phyloP scores from a whole-genome alignment of 92 coral and sea anemone genomes.

The Bergia sp. region DNA sequence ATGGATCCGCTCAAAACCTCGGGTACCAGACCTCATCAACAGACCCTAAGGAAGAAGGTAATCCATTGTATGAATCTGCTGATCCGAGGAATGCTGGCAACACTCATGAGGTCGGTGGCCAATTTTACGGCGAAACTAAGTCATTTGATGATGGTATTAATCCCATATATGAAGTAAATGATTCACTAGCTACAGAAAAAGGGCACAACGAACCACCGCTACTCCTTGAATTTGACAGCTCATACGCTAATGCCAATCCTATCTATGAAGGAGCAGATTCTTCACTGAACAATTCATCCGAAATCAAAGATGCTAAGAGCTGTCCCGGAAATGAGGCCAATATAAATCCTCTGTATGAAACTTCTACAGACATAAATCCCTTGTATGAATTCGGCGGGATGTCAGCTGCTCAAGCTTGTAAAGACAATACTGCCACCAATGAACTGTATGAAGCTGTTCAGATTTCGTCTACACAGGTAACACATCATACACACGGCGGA shows the following conservation, averaged over 20 bases:
- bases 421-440: not conserved
- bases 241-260: slow-evolving; percentile 1
- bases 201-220: not conserved
- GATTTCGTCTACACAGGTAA: not conserved
- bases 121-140: not conserved
- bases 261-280: not conserved
- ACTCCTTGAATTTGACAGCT: not conserved
- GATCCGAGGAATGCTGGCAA: not conserved
- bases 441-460: not conserved
- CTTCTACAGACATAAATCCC: slow-evolving; percentile 4
- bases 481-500: not conserved
- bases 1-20: slow-evolving; percentile 5
- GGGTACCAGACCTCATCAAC: slow-evolving; percentile 14
- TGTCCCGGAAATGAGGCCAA: slow-evolving; percentile 7
- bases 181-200: not conserved
- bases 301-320: not conserved
- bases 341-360: not conserved
- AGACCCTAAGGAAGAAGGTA: not conserved
- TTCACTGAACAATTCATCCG: not conserved
- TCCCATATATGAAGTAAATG: not conserved
- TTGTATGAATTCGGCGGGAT: slow-evolving; percentile 1
- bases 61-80: slow-evolving; percentile 25
- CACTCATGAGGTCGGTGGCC: not conserved
- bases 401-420: not conserved
- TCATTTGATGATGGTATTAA: not conserved